Conservation (phyloP, 2,797 vertebrate genomes). For the Clarias pachynema region DNA sequence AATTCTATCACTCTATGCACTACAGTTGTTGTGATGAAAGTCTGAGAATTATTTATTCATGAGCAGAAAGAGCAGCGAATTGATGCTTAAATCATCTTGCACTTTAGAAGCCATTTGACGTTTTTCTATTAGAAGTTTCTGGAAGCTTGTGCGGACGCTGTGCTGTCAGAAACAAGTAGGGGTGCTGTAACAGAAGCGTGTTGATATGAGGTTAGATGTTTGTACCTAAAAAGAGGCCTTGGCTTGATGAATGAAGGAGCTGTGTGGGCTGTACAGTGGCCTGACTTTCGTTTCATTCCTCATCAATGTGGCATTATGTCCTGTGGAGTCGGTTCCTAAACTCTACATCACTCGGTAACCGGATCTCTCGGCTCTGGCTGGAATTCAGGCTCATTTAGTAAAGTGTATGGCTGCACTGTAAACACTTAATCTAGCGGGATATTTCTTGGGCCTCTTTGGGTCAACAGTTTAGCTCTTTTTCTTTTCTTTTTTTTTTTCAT, state of each 20-base stretch:
- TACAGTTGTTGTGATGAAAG: not conserved
- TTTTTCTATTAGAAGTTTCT: not conserved
- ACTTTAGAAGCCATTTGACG: not conserved
- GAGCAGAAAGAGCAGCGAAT: not conserved
- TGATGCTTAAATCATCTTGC: not conserved
- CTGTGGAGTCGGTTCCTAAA: slow-evolving; percentile 25
- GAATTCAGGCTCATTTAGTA: slow-evolving; percentile 77
- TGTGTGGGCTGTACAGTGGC: slow-evolving; percentile 29
- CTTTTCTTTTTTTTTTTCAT: slow-evolving; percentile 59
- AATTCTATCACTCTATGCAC: not conserved
- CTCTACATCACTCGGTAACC: slow-evolving; percentile 64
- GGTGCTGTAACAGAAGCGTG: not conserved
- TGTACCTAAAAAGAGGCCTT: slow-evolving; percentile 15
- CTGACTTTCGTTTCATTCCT: slow-evolving; percentile 24
- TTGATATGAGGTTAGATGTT: slow-evolving; percentile 29
- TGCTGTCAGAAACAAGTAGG: slow-evolving; percentile 1
- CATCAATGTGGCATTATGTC: slow-evolving; percentile 35
- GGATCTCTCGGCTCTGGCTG: slow-evolving; percentile 68
- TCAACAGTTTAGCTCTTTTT: slow-evolving; percentile 55
- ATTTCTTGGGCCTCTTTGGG: slow-evolving; percentile 75
- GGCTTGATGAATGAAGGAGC: slow-evolving; percentile 40
- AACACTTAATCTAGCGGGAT: slow-evolving; percentile 79
- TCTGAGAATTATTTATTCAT: slow-evolving; percentile 19
- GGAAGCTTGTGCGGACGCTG: not conserved
- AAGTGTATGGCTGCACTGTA: slow-evolving; percentile 78